phyloP scores from a whole-genome alignment of 1,140 invertebrate species.

The Euura lappo region DNA sequence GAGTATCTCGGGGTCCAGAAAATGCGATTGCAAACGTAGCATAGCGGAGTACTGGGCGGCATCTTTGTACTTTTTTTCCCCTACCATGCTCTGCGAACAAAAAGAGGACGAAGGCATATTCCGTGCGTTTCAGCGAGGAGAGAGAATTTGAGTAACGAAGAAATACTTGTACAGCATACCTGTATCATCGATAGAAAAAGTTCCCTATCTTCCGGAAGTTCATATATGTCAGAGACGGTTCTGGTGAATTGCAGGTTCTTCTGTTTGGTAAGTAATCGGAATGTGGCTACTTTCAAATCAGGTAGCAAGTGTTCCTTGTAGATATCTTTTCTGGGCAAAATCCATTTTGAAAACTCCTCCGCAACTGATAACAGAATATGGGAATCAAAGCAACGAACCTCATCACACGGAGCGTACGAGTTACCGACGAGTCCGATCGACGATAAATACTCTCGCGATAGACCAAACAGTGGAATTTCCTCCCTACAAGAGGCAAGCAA shows the following conservation, averaged over 20 bases:
- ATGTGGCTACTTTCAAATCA: conserved; percentile 66
- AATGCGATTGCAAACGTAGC: conserved; percentile 68
- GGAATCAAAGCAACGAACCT: conserved; percentile 16
- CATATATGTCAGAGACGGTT: conserved; percentile 61
- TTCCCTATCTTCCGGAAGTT: conserved; percentile 60
- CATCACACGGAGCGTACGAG: too few relatives aligned
- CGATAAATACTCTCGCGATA: too few relatives aligned
- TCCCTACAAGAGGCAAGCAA: too few relatives aligned
- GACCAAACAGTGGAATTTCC: too few relatives aligned
- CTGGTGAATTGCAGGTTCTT: conserved; percentile 61
- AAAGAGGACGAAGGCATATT: not conserved
- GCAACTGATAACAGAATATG: conserved; percentile 58
- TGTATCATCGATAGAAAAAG: conserved; percentile 62
- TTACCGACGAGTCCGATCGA: too few relatives aligned
- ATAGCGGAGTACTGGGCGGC: conserved; percentile 70
- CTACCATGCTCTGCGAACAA: conserved; percentile 55
- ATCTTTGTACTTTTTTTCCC: conserved; percentile 67
- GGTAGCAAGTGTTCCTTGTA: conserved; percentile 53
- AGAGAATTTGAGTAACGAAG: too few relatives aligned
- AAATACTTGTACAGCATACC: conserved; percentile 27
- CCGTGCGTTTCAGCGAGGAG: too few relatives aligned
- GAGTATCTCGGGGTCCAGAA: conserved; percentile 68
- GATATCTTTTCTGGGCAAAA: conserved; percentile 40
- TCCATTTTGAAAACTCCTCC: conserved; percentile 65
- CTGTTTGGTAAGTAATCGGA: conserved; percentile 65